These are phyloP conservation scores for Passer montanus DNA, from an alignment of 2,113 vertebrate species.

Conservation along the genomic window DNA sequence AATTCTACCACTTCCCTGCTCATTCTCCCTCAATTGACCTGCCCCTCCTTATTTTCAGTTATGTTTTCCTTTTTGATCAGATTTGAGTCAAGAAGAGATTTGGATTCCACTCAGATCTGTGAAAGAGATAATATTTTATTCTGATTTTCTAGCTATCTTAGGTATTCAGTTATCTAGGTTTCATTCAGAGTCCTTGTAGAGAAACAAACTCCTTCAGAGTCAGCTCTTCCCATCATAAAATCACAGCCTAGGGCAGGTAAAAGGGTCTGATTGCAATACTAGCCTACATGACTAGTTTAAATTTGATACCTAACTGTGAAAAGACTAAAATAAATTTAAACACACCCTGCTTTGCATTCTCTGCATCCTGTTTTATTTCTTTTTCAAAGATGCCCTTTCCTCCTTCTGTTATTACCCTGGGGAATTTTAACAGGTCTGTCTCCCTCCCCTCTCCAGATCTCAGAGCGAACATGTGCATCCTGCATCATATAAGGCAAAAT, in stretches of 20 bases:
- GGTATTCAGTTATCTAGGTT: neutral
- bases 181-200: neutral
- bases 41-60: neutral
- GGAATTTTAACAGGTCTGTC: conserved; percentile 6
- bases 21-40: neutral
- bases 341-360: neutral
- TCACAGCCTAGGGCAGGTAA: neutral
- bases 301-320: neutral
- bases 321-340: neutral
- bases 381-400: conserved; percentile 14
- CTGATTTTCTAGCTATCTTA: neutral
- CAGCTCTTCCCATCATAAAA: neutral
- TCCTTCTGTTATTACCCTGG: conserved; percentile 23
- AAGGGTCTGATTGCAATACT: neutral
- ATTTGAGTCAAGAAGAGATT: neutral
- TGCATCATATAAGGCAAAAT: conserved; percentile 30
- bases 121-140: neutral
- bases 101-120: neutral
- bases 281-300: neutral
- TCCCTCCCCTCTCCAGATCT: conserved; percentile 41
- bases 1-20: neutral
- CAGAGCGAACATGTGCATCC: conserved; percentile 54
- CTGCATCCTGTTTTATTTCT: conserved; percentile 1
- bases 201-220: neutral
- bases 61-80: neutral